phyloP scores from a whole-genome alignment of 2,113 vertebrate species.

The Passer domesticus region DNA sequence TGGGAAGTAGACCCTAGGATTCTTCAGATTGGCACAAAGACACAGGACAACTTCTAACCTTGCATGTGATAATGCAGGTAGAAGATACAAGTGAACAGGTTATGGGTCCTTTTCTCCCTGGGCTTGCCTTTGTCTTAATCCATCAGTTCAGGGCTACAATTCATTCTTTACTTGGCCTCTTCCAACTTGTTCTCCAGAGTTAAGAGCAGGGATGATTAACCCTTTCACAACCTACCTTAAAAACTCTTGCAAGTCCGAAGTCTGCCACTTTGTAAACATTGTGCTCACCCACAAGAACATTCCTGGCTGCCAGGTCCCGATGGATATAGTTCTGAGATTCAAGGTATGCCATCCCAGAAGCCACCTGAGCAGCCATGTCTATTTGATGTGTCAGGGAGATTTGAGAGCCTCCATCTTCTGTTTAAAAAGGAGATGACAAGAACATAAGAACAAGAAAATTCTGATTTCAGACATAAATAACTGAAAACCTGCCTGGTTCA shows the following conservation, averaged over 20 bases:
- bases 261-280: slow-evolving; percentile 95
- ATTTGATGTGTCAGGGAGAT: slow-evolving; percentile 79
- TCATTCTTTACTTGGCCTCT: background rate
- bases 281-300: slow-evolving; percentile 94
- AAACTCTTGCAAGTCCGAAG: slow-evolving; percentile 94
- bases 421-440: background rate
- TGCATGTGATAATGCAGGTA: background rate
- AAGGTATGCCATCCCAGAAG: slow-evolving; percentile 93
- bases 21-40: background rate
- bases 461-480: background rate
- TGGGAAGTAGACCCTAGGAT: background rate
- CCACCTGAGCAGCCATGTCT: slow-evolving; percentile 93
- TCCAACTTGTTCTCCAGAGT: background rate
- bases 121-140: background rate
- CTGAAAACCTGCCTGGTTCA: background rate
- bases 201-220: background rate
- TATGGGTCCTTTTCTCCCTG: background rate
- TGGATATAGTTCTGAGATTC: slow-evolving; percentile 96
- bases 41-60: background rate
- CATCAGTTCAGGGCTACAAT: background rate
- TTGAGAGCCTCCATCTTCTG: slow-evolving; percentile 74
- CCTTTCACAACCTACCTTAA: slow-evolving; percentile 77
- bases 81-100: background rate
- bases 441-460: background rate
- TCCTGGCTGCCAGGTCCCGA: slow-evolving; percentile 93